These are phyloP conservation scores for Anastrepha ludens DNA, from an alignment of 1,140 invertebrate genomes.

Conservation along the genomic window DNA sequence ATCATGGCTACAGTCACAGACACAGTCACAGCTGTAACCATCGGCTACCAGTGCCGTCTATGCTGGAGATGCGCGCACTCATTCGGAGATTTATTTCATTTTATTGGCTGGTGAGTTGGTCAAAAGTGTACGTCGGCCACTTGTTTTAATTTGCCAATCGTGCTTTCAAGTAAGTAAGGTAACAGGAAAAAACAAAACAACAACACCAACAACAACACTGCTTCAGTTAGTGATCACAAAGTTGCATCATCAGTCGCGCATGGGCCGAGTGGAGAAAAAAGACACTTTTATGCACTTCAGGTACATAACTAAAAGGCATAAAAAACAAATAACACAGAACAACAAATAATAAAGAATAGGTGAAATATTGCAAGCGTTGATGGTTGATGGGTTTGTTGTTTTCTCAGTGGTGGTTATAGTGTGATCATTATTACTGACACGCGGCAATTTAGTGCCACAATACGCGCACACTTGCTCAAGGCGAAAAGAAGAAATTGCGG, in stretches of 20 bases:
- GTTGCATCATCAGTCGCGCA: conserved; percentile 34
- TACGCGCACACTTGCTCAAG: conserved; percentile 3
- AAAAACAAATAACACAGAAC: background rate
- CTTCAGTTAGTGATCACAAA: conserved; percentile 17
- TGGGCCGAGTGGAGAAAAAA: background rate
- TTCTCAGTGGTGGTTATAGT: background rate
- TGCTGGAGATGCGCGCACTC: conserved; percentile 15
- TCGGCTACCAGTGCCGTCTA: background rate
- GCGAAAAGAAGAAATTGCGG: background rate
- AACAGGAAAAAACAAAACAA: background rate
- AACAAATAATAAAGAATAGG: background rate
- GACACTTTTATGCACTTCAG: background rate
- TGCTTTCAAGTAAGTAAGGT: conserved; percentile 39
- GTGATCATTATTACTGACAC: conserved; percentile 44
- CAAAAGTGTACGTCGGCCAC: conserved; percentile 15
- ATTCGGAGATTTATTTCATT: conserved; percentile 48
- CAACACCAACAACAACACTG: background rate
- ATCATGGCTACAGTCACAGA: too few relatives aligned
- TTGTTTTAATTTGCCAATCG: conserved; percentile 44
- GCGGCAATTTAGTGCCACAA: conserved; percentile 25
- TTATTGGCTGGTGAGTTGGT: conserved; percentile 49
- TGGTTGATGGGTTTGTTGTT: conserved; percentile 35
- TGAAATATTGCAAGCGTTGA: conserved; percentile 33
- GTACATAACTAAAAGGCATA: background rate
- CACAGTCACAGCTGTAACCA: background rate